Percentiles rank a stretch among this genome's conserved stretches.
These are phyloP conservation scores for Dryococelus australis DNA, from an alignment of 2,888 invertebrate genomes.

Conservation along the genomic window DNA sequence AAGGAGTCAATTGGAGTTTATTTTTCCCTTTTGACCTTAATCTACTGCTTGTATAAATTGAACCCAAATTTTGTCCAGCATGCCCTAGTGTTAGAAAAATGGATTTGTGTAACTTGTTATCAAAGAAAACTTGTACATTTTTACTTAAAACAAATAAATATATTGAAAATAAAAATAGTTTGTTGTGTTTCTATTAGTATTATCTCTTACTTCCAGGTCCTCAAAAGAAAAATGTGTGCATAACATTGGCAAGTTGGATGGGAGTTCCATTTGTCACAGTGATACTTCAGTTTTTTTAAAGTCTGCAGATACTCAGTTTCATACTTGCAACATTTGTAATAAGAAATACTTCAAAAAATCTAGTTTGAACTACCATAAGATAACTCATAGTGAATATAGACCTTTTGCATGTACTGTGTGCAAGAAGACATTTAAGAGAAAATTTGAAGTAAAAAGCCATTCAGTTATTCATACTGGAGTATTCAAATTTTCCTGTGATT, in stretches of 20 bases:
- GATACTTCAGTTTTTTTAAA: not conserved
- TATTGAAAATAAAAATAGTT: not conserved
- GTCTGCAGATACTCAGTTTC: not conserved
- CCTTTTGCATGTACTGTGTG: slow-evolving; percentile 45
- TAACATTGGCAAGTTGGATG: not conserved
- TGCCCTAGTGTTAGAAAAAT: too few relatives aligned
- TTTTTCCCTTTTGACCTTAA: too few relatives aligned
- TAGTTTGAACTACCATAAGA: slow-evolving; percentile 29
- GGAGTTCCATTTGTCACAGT: not conserved
- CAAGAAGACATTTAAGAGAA: slow-evolving; percentile 51
- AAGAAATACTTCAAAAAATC: not conserved
- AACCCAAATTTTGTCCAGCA: too few relatives aligned
- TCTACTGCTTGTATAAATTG: too few relatives aligned
- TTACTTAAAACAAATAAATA: not conserved
- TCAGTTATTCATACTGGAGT: slow-evolving; percentile 44
- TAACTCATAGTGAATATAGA: slow-evolving; percentile 34
- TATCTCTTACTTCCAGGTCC: slow-evolving; percentile 35
- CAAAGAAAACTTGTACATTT: not conserved
- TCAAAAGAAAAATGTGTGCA: not conserved
- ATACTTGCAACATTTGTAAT: slow-evolving; percentile 20
- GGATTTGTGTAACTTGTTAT: too few relatives aligned
- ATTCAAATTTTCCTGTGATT: slow-evolving; percentile 52
- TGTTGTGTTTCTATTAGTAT: not conserved
- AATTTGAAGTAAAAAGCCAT: slow-evolving; percentile 34
- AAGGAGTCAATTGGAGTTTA: too few relatives aligned